Base-by-base conservation (phyloP, 2,888 invertebrate species). In the Pseudoips prasinana region DNA sequence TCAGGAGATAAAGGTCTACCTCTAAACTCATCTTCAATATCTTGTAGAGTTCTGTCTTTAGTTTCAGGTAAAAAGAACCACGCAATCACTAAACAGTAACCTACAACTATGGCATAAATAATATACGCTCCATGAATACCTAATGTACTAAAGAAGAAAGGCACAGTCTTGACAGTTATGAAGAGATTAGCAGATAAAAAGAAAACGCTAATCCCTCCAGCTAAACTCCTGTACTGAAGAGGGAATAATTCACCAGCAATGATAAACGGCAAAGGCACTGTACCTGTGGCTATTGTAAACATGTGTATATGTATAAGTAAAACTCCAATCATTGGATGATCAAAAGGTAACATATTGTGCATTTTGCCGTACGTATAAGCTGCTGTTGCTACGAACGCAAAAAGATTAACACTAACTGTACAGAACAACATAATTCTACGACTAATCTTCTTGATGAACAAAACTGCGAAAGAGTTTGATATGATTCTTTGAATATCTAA, bases 241-340 rank as follows among this genome's bases (percentile, higher is more conserved):
- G 93, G 89, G 51, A 92, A 93, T 0, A 94, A 68, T 65, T 94
- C 94, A 0, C 93, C 93, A 43, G 92, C 90, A 69, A 94, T 90
- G 6, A 92, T 90, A 82, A 93, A 93, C 0, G 93, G 92, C 27
- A 94, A 58, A 0, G 93, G 92, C 1, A 91, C 79, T 1, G 91
- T 74, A 0, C 93, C 92, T 3, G 90, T 78, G 1, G 89, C 84
- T 9, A 91, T 79, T 8, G 90, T 89, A 7, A 87, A 78, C 52
- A 91, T 90, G 45, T 92, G 81, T 1, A 73, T 34, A 35, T 74
- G 73, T 8, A 78, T 46, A 8, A 80, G 46, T 1, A 48, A 30
- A 0, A 74, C 46, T 7, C 79, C 79, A n/a, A 78, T 63, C 14
- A 55, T 35, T 0, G 76, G 71, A 34, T 71, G 61, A 20, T 77